Conservation (phyloP, 2,113 vertebrate genomes). For the Cebus imitator region DNA sequence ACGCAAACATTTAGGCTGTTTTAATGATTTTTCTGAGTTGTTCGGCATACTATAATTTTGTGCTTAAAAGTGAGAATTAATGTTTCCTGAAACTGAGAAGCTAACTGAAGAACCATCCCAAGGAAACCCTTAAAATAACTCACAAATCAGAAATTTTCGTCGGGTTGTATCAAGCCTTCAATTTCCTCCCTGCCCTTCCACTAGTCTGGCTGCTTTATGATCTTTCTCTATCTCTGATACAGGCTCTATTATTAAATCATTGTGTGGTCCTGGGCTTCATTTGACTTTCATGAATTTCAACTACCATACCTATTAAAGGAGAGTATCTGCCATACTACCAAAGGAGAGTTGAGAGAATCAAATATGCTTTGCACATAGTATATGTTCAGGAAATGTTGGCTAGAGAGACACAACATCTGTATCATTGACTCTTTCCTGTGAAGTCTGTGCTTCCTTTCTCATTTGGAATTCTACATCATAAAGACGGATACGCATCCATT, state of each 20-base stretch:
- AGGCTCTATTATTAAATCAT: neutral
- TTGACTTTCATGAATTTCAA: conserved; percentile 3
- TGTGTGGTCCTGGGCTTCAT: neutral
- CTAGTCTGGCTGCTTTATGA: neutral
- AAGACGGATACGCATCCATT: neutral
- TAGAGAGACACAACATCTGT: neutral
- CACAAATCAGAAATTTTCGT: neutral
- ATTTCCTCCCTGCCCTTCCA: neutral
- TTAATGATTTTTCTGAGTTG: neutral
- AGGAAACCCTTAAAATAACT: neutral
- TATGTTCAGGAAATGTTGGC: neutral
- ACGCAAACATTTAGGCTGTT: neutral
- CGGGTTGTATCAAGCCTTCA: neutral
- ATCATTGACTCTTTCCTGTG: neutral
- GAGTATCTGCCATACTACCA: neutral
- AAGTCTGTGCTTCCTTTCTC: neutral
- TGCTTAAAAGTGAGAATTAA: neutral
- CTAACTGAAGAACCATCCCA: neutral
- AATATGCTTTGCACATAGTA: neutral
- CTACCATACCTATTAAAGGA: neutral
- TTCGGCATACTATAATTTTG: neutral
- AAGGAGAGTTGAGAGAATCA: neutral
- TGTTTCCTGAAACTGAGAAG: neutral
- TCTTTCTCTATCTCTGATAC: neutral
- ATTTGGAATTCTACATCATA: neutral